Percentiles rank a stretch among this genome's conserved stretches.
Evolutionary conservation across 2,113 vertebrate species (phyloP).

Genomic region (Myotis davidii): DNA sequence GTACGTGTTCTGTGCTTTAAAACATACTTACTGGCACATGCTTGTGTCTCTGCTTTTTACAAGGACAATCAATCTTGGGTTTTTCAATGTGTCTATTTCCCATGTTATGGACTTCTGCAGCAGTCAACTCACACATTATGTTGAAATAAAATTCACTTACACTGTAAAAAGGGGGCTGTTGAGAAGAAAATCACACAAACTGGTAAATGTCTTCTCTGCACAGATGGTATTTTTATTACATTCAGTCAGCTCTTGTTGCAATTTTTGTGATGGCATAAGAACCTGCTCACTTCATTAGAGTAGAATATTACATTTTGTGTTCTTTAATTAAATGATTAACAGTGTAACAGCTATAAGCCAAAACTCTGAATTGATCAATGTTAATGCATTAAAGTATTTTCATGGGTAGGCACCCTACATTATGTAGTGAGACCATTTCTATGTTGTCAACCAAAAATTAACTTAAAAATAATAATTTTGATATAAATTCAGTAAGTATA

Average conservation of each 20-base stretch:
- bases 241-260: constrained; percentile 38
- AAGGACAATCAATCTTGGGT: constrained; percentile 73
- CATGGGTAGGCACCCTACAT: background rate
- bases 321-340: constrained; percentile 41
- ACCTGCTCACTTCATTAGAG: constrained; percentile 36
- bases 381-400: background rate
- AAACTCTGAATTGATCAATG: background rate
- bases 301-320: background rate
- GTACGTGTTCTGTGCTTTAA: background rate
- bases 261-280: constrained; percentile 23
- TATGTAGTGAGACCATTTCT: background rate
- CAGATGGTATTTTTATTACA: constrained; percentile 73
- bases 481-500: background rate
- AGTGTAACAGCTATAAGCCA: background rate
- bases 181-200: constrained; percentile 68
- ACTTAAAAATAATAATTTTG: background rate
- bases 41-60: constrained; percentile 67
- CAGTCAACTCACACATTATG: constrained; percentile 76
- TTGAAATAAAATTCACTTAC: constrained; percentile 76
- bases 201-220: constrained; percentile 64
- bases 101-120: constrained; percentile 41
- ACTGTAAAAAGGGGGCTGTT: constrained; percentile 73
- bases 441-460: background rate
- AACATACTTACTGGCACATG: constrained; percentile 47
- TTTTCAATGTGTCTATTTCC: constrained; percentile 69